Conservation (phyloP, 1,140 invertebrate species). For the Dolichoris vasculosae region DNA sequence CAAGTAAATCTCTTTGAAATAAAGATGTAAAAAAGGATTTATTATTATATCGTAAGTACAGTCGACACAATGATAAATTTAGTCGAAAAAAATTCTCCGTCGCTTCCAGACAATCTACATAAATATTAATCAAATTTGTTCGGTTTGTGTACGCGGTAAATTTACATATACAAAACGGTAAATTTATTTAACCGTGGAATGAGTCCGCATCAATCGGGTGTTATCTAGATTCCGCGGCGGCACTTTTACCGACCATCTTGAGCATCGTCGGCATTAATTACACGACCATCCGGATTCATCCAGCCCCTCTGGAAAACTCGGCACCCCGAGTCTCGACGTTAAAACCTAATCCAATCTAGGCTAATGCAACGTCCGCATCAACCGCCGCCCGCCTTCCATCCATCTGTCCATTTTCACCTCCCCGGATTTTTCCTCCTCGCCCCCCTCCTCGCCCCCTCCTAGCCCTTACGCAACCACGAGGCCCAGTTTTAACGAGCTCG, state of each 20-base stretch:
- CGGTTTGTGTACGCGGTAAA: too few relatives aligned
- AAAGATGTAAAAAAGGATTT: too few relatives aligned
- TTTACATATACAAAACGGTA: not conserved
- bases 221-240: not conserved
- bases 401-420: not conserved
- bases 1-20: too few relatives aligned
- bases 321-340: not conserved
- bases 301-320: not conserved
- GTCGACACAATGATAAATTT: too few relatives aligned
- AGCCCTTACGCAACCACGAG: not conserved
- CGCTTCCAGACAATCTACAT: not conserved
- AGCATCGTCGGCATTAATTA: not conserved
- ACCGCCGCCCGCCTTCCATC: not conserved
- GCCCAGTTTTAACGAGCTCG: not conserved
- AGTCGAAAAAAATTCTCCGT: not conserved
- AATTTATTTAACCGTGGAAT: not conserved
- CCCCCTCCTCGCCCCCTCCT: not conserved
- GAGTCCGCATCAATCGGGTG: not conserved
- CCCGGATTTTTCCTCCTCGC: not conserved
- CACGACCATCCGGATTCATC: not conserved
- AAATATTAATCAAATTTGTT: not conserved
- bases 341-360: conserved; percentile 37
- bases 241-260: not conserved
- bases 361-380: not conserved
- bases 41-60: too few relatives aligned